Percentiles rank a stretch among this genome's conserved stretches.
These are phyloP conservation scores for Chaetops frenatus DNA, from an alignment of 2,113 vertebrate species.

Conservation along the genomic window DNA sequence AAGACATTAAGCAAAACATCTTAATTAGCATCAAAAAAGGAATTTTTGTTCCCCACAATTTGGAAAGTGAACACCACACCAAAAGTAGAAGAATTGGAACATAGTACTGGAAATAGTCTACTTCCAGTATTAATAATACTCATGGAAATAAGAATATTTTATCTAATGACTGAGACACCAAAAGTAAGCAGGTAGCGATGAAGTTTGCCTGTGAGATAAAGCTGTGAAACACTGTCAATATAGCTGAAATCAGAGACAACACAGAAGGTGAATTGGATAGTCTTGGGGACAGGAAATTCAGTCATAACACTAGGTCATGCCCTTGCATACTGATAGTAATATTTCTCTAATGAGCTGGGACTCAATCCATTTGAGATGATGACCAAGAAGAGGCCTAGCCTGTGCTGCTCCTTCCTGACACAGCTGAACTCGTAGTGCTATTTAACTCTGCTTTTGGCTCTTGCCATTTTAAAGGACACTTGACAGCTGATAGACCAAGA, in stretches of 20 bases:
- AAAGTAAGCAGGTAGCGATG: background rate
- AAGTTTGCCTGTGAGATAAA: background rate
- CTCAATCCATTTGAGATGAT: background rate
- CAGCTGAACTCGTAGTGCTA: background rate
- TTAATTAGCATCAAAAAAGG: background rate
- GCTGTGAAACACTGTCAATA: background rate
- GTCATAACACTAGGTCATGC: background rate
- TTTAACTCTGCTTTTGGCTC: background rate
- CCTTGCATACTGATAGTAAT: background rate
- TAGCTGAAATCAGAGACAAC: background rate
- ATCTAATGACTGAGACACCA: background rate
- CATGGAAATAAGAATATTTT: background rate
- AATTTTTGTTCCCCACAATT: background rate
- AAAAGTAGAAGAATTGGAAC: background rate
- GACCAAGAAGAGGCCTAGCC: background rate
- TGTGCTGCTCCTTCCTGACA: background rate
- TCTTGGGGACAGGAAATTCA: background rate
- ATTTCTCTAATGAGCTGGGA: background rate
- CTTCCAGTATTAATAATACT: background rate
- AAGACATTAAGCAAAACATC: background rate
- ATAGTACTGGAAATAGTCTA: background rate
- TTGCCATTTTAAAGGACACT: background rate
- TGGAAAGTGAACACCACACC: background rate
- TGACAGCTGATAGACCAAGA: background rate
- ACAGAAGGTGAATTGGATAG: background rate